Evolutionary conservation across 2,888 invertebrate species (phyloP).

Genomic region (Oxyscelio sp.): DNA sequence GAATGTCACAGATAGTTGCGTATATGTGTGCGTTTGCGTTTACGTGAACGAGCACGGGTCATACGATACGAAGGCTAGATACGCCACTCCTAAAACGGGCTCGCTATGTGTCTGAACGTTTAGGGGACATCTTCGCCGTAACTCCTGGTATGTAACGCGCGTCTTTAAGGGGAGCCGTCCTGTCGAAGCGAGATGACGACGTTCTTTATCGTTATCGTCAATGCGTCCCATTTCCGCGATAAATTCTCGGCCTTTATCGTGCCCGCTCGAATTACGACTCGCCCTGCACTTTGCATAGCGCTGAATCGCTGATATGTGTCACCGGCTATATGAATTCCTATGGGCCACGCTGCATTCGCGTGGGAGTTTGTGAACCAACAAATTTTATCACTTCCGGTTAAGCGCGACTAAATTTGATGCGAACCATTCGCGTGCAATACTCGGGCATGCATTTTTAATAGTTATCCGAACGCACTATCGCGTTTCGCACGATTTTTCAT

Average conservation of each 20-base stretch:
- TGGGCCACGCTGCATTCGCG: background rate
- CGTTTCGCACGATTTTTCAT: background rate
- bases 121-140: conserved; percentile 7
- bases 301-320: conserved; percentile 5
- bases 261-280: conserved; percentile 31
- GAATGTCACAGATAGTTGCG: background rate
- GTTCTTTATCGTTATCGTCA: conserved; percentile 23
- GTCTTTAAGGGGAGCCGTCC: conserved; percentile 1
- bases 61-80: too few relatives aligned
- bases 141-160: conserved; percentile 2
- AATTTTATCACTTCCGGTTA: conserved; percentile 6
- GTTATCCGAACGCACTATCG: background rate
- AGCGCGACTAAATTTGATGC: background rate
- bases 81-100: too few relatives aligned
- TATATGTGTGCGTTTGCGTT: too few relatives aligned
- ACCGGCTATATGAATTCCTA: conserved; percentile 2
- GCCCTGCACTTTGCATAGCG: conserved; percentile 26
- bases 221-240: conserved; percentile 10
- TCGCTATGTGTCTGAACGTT: background rate
- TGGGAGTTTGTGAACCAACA: conserved; percentile 2
- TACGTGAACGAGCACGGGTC: too few relatives aligned
- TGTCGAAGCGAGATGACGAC: conserved; percentile 5
- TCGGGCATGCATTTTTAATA: background rate
- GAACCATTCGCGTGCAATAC: background rate
- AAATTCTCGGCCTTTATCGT: conserved; percentile 15